Base-by-base conservation (phyloP, 2,888 invertebrate genomes). In the Noctuana brunneofusca region DNA sequence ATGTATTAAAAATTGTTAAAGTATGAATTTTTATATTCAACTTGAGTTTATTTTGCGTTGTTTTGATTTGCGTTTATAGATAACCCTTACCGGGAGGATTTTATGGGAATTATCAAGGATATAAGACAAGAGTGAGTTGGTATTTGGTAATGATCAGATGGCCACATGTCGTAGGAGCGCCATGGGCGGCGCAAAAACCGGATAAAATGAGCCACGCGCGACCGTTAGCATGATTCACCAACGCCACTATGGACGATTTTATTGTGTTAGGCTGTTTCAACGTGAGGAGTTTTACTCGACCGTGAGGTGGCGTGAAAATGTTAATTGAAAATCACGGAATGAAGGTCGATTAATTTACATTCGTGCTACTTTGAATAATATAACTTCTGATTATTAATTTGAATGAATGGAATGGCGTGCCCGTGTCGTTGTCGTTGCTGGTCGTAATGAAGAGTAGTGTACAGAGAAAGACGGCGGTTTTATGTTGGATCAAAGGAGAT, bases 181-280 rank as follows among this genome's bases (percentile, higher is more conserved):
- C 22, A 32, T 35, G 57, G 48, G 58, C 48, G 58, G 38, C 22
- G 38, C 58, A 49, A 58, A 38, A 58, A 58, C 49, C 35, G 49
- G 58, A 48, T 20, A 49, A n/a, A 58, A 58, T 58, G 58, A 49
- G 49, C 30, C 58, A 43, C 46, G 57, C 46, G 49, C 30, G 24
- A 58, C 58, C 49, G 49, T 58, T 58, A 38, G 49, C 35, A 58
- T 58, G 58, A 58, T 49, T 49, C 58, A 58, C 58, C 24, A 30
- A 35, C 57, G 48, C 49, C 50, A 27, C 27, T 54, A 16, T 41
- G 54, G 54, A 54, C 41, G 16, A 55, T 41, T 54, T 54, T 24
- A 41, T 41, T 54, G 54, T 54, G 38, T 41, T 54, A 41, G 38
- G 54, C 38, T 24, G 24, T 11, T 35, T 41, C 2, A 9, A 20